Evolutionary conservation across 2,888 invertebrate genomes (phyloP).

Genomic region (Megaustenia siamemsis): DNA sequence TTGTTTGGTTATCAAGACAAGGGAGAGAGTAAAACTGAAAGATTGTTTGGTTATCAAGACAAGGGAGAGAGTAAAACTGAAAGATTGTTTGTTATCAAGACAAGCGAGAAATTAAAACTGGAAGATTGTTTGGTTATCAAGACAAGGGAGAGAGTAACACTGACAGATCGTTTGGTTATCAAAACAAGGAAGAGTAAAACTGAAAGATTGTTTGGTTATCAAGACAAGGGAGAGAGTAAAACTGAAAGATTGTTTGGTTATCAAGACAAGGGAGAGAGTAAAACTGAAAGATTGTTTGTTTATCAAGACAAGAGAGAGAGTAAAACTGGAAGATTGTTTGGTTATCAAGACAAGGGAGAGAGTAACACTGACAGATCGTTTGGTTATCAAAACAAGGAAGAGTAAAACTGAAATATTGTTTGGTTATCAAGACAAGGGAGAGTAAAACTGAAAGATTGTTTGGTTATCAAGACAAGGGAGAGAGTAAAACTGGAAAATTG

Average conservation of each 20-base stretch:
- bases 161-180: not conserved
- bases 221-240: constrained; percentile 41
- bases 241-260: constrained; percentile 30
- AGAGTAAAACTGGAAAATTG: too few relatives aligned
- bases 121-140: too few relatives aligned
- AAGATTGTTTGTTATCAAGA: not conserved
- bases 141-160: not conserved
- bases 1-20: too few relatives aligned
- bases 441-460: too few relatives aligned
- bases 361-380: not conserved
- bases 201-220: too few relatives aligned
- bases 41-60: too few relatives aligned
- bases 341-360: not conserved
- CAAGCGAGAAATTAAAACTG: not conserved
- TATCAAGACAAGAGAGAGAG: constrained; percentile 19
- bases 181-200: too few relatives aligned
- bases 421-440: too few relatives aligned
- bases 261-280: constrained; percentile 48
- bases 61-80: not conserved
- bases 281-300: too few relatives aligned
- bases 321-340: not conserved
- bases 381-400: too few relatives aligned
- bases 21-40: not conserved
- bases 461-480: too few relatives aligned
- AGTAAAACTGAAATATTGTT: too few relatives aligned